These are phyloP conservation scores for Atta colombica DNA, from an alignment of 1,140 invertebrate genomes.

Conservation along the genomic window DNA sequence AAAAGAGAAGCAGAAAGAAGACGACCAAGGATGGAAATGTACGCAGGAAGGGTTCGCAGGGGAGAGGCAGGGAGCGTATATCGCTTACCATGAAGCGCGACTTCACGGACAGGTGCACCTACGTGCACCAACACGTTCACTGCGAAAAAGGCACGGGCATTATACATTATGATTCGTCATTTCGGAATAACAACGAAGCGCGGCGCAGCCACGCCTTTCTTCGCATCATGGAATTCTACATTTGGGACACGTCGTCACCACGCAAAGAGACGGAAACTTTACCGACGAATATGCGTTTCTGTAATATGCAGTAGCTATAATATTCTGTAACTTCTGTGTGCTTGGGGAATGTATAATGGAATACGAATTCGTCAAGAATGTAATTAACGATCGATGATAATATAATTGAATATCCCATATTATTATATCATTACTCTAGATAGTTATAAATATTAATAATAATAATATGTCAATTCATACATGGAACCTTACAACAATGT, in stretches of 20 bases:
- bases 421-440: background rate
- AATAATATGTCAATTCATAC: background rate
- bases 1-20: background rate
- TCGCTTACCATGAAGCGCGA: slow-evolving; percentile 80
- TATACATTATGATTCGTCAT: slow-evolving; percentile 87
- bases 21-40: slow-evolving; percentile 62
- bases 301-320: background rate
- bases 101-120: slow-evolving; percentile 80
- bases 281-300: background rate
- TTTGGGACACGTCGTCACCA: slow-evolving; percentile 81
- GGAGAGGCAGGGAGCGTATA: slow-evolving; percentile 73
- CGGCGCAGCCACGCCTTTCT: slow-evolving; percentile 83
- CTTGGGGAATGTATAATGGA: background rate
- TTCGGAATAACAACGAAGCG: slow-evolving; percentile 85
- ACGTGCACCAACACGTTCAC: slow-evolving; percentile 73
- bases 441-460: background rate
- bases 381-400: background rate
- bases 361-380: background rate
- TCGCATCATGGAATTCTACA: slow-evolving; percentile 81
- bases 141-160: slow-evolving; percentile 74
- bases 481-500: too few species aligned
- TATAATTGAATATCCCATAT: background rate
- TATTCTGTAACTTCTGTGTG: background rate
- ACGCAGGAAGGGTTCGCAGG: slow-evolving; percentile 23
- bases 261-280: slow-evolving; percentile 67